Evolutionary conservation across 2,113 vertebrate species (phyloP).

Genomic region (Chaenogobius annularis): DNA sequence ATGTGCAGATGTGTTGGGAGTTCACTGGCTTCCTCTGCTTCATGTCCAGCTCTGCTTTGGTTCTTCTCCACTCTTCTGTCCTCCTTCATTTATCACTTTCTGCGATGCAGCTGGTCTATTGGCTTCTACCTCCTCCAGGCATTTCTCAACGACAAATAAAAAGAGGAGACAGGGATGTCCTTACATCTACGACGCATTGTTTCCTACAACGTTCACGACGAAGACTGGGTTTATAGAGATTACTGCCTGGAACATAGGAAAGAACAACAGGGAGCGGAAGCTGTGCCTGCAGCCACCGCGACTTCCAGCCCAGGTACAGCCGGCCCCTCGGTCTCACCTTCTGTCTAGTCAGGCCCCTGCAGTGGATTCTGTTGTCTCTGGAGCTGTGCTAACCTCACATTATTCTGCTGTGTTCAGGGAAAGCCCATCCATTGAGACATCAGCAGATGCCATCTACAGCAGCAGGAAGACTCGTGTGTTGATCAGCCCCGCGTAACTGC

Average conservation of each 20-base stretch:
- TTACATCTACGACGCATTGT: slow-evolving; percentile 74
- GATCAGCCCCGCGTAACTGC: slow-evolving; percentile 73
- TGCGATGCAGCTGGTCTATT: slow-evolving; percentile 68
- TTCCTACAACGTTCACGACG: slow-evolving; percentile 76
- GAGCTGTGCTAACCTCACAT: background rate
- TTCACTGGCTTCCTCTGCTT: slow-evolving; percentile 58
- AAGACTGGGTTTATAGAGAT: slow-evolving; percentile 73
- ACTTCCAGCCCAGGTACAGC: slow-evolving; percentile 77
- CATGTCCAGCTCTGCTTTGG: slow-evolving; percentile 35
- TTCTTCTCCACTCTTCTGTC: slow-evolving; percentile 52
- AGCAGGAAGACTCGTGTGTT: slow-evolving; percentile 80
- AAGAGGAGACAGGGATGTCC: slow-evolving; percentile 33
- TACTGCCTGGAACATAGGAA: slow-evolving; percentile 77
- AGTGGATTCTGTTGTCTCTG: background rate
- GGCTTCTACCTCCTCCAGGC: slow-evolving; percentile 74
- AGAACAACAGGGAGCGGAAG: slow-evolving; percentile 72
- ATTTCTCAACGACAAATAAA: slow-evolving; percentile 65
- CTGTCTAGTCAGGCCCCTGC: background rate
- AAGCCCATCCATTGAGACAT: slow-evolving; percentile 77
- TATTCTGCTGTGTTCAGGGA: slow-evolving; percentile 51
- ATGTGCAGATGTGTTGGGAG: slow-evolving; percentile 39
- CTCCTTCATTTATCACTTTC: slow-evolving; percentile 66
- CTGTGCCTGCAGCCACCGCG: slow-evolving; percentile 80
- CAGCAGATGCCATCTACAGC: slow-evolving; percentile 74
- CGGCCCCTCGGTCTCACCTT: background rate